A percentile compares a stretch with the other conserved stretches of the same genome.
Conservation (phyloP, 2,888 invertebrate species). For the Coecobrya sp. region DNA sequence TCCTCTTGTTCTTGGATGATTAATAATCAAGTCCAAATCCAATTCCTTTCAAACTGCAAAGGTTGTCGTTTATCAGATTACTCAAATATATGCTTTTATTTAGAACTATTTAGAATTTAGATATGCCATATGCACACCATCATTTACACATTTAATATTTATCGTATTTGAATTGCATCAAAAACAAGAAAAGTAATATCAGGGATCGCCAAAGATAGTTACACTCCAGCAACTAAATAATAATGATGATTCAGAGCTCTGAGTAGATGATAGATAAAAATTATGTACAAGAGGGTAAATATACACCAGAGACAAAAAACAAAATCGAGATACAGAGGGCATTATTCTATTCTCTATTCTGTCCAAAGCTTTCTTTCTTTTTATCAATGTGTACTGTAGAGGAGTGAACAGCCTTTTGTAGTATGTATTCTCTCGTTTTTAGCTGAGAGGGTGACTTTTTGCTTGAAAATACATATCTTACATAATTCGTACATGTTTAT, state of each 20-base stretch:
- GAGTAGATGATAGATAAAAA: constrained; percentile 78
- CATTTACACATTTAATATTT: background rate
- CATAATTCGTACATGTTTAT: constrained; percentile 58
- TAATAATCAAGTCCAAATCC: constrained; percentile 50
- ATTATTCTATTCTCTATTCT: constrained; percentile 23
- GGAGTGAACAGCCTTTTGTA: constrained; percentile 52
- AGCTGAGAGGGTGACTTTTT: constrained; percentile 70
- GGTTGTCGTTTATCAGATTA: constrained; percentile 32
- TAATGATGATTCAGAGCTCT: constrained; percentile 76
- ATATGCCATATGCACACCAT: background rate
- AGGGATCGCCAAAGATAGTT: constrained; percentile 53
- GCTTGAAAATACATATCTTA: constrained; percentile 49
- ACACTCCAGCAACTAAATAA: constrained; percentile 47
- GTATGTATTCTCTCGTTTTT: background rate
- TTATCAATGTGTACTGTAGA: constrained; percentile 36
- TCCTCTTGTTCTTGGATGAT: constrained; percentile 25
- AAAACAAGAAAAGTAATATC: constrained; percentile 8
- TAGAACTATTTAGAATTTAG: background rate
- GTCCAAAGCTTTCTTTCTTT: constrained; percentile 19
- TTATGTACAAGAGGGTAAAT: constrained; percentile 79
- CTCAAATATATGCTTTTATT: no score
- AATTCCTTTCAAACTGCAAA: constrained; percentile 60
- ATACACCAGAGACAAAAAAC: constrained; percentile 77
- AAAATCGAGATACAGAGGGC: constrained; percentile 28
- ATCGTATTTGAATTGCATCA: constrained; percentile 31